Conservation (phyloP, 1,140 invertebrate genomes). For the Temnothorax curvispinosus region DNA sequence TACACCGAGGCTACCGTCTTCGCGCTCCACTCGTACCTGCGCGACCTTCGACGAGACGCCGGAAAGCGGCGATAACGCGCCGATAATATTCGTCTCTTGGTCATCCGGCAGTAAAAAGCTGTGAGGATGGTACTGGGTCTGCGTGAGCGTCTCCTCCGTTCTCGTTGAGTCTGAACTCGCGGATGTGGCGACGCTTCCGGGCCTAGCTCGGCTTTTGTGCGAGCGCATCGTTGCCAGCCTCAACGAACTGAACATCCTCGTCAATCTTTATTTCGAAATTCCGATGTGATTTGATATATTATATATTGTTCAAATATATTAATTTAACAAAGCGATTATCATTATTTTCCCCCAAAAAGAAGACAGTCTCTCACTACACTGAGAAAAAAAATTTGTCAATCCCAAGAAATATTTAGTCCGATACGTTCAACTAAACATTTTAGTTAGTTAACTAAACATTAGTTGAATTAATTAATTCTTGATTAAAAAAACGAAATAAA, state of each 20-base stretch:
- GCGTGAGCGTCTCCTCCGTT: slow-evolving; percentile 68
- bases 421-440: too few relatives aligned
- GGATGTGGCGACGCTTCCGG: slow-evolving; percentile 83
- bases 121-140: slow-evolving; percentile 65
- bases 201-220: slow-evolving; percentile 82
- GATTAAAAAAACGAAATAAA: too few relatives aligned
- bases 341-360: not conserved
- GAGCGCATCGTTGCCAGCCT: slow-evolving; percentile 83
- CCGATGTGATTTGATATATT: not conserved
- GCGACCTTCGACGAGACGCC: slow-evolving; percentile 91
- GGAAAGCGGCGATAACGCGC: slow-evolving; percentile 87
- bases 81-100: slow-evolving; percentile 72
- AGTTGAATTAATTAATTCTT: too few relatives aligned
- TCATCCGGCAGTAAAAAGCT: slow-evolving; percentile 76
- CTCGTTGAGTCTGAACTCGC: slow-evolving; percentile 80
- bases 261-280: not conserved
- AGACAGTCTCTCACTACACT: not conserved
- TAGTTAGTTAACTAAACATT: too few relatives aligned
- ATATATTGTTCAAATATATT: not conserved
- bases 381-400: too few relatives aligned
- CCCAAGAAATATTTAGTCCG: too few relatives aligned
- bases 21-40: slow-evolving; percentile 92
- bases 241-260: slow-evolving; percentile 84
- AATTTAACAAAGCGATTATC: not conserved
- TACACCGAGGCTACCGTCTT: slow-evolving; percentile 94